Base-by-base conservation (phyloP, 2,888 invertebrate species). In the Carabus problematicus region DNA sequence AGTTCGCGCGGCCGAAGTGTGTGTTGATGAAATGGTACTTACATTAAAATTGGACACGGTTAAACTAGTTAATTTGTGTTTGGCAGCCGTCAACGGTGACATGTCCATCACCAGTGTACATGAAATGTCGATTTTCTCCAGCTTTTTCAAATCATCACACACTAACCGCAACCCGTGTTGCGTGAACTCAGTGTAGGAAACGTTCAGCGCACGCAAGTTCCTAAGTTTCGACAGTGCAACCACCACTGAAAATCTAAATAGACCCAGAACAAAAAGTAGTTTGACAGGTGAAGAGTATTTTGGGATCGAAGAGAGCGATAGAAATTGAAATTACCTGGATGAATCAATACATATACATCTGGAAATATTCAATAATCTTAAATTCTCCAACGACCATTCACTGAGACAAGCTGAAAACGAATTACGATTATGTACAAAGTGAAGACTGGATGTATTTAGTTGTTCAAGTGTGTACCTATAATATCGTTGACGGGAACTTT, bases 161-260 rank as follows among this genome's bases (percentile, higher is more conserved):
- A 90, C 84, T 72, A 89, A 87, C 74, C 88, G 85, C 71, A 91
- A 82, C 18, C 87, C 86, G 74, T 86, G 86, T 72, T 85, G 85
- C 77, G 88, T 89, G 76, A 91, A 86, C 76, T 89, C 89, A n/a
- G 90, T 90, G 74, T 86, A 84, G 70, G 89, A 86, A 3, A 90
- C 87, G 80, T 89, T 89, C 55, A 91, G 79, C 64, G 81, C 82
- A 71, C 83, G 85, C 63, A 91, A 79, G 72, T 85, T 86, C 71
- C 84, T 84, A 45, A 91, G 81, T 76, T 86, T 86, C 39, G 87
- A 85, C 72, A 90, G 81, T 49, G 87, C 85, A 54, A 88, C 85
- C 75, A 79, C 67, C 8, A 52, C 49, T 1, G 60, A 52, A 42
- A 43, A 67, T 43, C 67, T 67, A 12, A 12, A 43, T 19, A 56